Percentiles rank a stretch among this genome's conserved stretches.
phyloP scores from a whole-genome alignment of 2,797 vertebrate species.

The Thaleichthys pacificus region DNA sequence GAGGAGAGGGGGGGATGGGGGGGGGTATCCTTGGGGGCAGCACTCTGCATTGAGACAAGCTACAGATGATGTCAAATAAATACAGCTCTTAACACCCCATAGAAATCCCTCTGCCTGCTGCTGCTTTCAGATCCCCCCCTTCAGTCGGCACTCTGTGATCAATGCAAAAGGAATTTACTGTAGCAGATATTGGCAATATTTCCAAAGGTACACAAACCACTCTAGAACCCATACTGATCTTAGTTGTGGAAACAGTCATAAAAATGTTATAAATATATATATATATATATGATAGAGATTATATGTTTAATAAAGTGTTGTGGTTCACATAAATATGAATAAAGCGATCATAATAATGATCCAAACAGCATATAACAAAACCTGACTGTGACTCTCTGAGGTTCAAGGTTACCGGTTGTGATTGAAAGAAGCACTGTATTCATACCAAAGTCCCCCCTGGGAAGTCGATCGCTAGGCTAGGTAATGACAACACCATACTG shows the following conservation, averaged over 20 bases:
- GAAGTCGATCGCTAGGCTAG: no score
- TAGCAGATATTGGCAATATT: slow-evolving; percentile 67
- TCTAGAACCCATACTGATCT: slow-evolving; percentile 44
- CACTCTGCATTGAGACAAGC: slow-evolving; percentile 67
- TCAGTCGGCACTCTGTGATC: slow-evolving; percentile 74
- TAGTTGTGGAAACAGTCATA: slow-evolving; percentile 53
- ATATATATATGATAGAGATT: no score
- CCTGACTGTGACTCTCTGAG: background rate
- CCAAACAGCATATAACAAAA: background rate
- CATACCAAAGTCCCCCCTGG: no score
- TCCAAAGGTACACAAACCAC: slow-evolving; percentile 54
- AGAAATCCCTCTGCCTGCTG: slow-evolving; percentile 13
- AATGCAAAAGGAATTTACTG: slow-evolving; percentile 76
- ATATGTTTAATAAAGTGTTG: no score
- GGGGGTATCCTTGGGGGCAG: slow-evolving; percentile 58
- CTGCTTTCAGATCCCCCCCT: slow-evolving; percentile 65
- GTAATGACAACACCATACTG: no score
- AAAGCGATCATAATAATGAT: background rate
- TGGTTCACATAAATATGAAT: background rate
- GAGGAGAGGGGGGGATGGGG: no score
- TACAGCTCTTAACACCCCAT: slow-evolving; percentile 59
- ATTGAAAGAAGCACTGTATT: no score
- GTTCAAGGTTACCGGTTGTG: background rate
- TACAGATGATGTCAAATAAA: slow-evolving; percentile 72
- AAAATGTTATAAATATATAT: no score